Conservation (phyloP, 2,113 vertebrate species). For the Catharus fuscescens region DNA sequence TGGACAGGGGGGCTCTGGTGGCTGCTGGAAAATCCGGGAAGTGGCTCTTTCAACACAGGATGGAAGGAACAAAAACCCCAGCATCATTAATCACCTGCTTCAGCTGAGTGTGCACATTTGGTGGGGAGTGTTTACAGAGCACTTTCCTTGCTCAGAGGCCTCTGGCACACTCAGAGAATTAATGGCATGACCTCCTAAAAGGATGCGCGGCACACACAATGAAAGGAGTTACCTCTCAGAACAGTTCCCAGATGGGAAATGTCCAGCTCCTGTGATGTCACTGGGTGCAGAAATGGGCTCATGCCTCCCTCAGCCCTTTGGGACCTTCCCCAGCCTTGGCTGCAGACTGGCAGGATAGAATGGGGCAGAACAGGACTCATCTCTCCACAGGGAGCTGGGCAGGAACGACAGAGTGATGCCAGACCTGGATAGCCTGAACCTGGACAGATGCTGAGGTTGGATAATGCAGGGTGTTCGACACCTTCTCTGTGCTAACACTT, state of each 20-base stretch:
- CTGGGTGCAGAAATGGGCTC: background rate
- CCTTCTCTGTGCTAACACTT: background rate
- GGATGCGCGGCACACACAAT: fast-evolving
- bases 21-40: background rate
- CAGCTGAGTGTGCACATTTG: background rate
- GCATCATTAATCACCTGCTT: background rate
- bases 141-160: background rate
- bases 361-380: fast-evolving
- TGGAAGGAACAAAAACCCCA: slow-evolving; percentile 14
- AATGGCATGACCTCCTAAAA: background rate
- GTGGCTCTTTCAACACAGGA: slow-evolving; percentile 15
- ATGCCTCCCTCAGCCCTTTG: background rate
- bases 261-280: fast-evolving
- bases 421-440: background rate
- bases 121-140: slow-evolving; percentile 15
- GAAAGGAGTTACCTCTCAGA: background rate
- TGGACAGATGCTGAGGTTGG: fast-evolving
- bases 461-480: fast-evolving
- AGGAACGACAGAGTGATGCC: fast-evolving
- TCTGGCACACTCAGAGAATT: background rate
- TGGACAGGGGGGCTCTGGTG: fast-evolving
- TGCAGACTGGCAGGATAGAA: fast-evolving
- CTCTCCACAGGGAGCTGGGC: fast-evolving
- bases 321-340: background rate
- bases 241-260: background rate